phyloP scores from a whole-genome alignment of 2,888 invertebrate genomes.

The Luperina nickerlii region DNA sequence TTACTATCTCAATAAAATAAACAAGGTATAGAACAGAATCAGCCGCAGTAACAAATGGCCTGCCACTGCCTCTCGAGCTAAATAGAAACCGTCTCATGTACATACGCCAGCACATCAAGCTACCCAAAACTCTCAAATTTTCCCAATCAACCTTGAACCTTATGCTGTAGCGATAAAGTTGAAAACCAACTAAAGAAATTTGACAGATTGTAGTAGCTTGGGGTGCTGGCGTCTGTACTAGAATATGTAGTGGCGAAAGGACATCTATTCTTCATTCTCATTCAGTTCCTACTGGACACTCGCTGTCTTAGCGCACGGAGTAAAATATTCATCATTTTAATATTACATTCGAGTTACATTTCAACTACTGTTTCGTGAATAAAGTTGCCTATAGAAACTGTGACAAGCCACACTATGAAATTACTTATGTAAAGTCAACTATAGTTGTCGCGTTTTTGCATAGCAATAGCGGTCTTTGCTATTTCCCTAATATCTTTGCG shows the following conservation, averaged over 20 bases:
- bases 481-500: not conserved
- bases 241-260: constrained; percentile 37
- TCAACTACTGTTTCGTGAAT: not conserved
- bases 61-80: constrained; percentile 5
- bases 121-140: no score
- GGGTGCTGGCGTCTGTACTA: not conserved
- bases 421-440: no score
- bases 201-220: no score
- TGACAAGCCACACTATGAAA: not conserved
- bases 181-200: no score
- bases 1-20: not conserved
- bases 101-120: no score
- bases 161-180: no score
- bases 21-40: constrained; percentile 1
- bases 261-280: constrained; percentile 48
- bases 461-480: not conserved
- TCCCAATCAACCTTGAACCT: no score
- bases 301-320: constrained; percentile 29
- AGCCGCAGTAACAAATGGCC: not conserved
- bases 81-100: constrained; percentile 13
- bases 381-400: not conserved
- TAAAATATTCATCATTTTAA: constrained; percentile 55
- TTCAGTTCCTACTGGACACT: constrained; percentile 43
- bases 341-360: constrained; percentile 35
- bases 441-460: not conserved